Conservation (phyloP, 2,113 vertebrate species). For the Stictonetta naevosa region DNA sequence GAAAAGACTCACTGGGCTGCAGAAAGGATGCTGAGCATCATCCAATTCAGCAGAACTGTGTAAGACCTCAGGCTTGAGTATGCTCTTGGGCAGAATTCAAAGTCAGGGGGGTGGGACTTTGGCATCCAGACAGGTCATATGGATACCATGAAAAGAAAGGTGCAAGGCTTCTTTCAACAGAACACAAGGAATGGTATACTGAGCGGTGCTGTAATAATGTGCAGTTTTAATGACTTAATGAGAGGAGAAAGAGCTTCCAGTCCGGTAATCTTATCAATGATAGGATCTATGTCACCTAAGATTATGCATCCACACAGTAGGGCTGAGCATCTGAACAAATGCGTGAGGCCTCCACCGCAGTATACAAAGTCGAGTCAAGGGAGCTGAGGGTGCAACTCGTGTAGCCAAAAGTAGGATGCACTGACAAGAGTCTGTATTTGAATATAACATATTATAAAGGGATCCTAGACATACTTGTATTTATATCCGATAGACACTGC, state of each 20-base stretch:
- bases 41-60: not conserved
- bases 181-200: not conserved
- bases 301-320: not conserved
- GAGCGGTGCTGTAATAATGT: not conserved
- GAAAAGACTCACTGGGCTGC: not conserved
- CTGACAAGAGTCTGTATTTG: not conserved
- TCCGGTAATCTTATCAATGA: not conserved
- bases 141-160: not conserved
- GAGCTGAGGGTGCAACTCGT: not conserved
- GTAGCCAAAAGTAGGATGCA: not conserved
- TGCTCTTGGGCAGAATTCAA: not conserved
- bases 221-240: slow-evolving; percentile 22
- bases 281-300: not conserved
- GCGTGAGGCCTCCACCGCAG: not conserved
- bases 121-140: not conserved
- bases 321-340: not conserved
- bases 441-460: not conserved
- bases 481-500: not conserved
- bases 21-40: not conserved
- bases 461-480: not conserved
- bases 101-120: not conserved
- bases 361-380: not conserved
- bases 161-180: not conserved
- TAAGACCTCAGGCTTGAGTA: not conserved
- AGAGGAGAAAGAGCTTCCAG: not conserved